These are phyloP conservation scores for Tribolium freemani DNA, from an alignment of 2,888 invertebrate genomes.

Conservation along the genomic window DNA sequence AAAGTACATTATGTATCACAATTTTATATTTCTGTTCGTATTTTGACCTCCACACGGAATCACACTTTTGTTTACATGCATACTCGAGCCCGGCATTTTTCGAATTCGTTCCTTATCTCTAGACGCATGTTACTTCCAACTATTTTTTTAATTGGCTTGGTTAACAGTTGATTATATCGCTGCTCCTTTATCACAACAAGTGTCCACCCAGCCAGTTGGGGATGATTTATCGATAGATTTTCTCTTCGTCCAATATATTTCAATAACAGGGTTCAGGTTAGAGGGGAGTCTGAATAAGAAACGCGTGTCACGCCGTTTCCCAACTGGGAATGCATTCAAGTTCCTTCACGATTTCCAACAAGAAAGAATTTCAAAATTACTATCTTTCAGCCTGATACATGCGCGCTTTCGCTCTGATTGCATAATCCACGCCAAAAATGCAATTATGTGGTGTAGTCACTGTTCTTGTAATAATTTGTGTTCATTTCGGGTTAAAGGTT, in stretches of 20 bases:
- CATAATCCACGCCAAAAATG: background rate
- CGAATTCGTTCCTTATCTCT: conserved; percentile 17
- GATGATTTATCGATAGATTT: conserved; percentile 55
- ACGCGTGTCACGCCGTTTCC: conserved; percentile 50
- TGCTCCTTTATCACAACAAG: conserved; percentile 49
- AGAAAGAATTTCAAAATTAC: conserved; percentile 50
- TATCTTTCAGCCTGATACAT: conserved; percentile 45
- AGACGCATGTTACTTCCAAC: conserved; percentile 4
- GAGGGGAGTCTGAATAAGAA: conserved; percentile 49
- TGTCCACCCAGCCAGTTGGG: conserved; percentile 53
- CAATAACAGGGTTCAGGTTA: conserved; percentile 51
- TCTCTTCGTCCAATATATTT: conserved; percentile 52
- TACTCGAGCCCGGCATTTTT: conserved; percentile 2
- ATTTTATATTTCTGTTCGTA: conserved; percentile 42
- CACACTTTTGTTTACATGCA: conserved; percentile 37
- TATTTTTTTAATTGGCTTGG: conserved; percentile 16
- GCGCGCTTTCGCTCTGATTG: conserved; percentile 12
- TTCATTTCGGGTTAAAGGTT: background rate
- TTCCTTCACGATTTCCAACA: conserved; percentile 43
- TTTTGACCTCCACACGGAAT: conserved; percentile 49
- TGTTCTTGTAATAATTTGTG: no score
- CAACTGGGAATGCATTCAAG: conserved; percentile 43
- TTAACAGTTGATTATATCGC: conserved; percentile 19
- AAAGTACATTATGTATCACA: conserved; percentile 51
- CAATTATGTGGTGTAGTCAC: background rate